A percentile compares a stretch with the other conserved stretches of the same genome.
Conservation (phyloP, 2,888 invertebrate species). For the Epicampocera succincta region DNA sequence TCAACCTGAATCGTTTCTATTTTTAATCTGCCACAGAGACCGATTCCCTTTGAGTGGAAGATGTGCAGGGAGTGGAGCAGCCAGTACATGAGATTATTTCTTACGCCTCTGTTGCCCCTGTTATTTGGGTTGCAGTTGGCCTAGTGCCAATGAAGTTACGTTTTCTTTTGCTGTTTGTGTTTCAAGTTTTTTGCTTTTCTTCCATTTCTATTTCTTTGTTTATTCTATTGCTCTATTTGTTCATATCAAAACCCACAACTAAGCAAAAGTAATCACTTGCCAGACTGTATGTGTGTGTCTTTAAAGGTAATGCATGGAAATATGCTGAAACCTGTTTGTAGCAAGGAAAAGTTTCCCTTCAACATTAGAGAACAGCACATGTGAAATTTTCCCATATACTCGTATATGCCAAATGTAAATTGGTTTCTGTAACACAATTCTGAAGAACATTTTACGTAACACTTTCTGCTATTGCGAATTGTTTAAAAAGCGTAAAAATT, state of each 20-base stretch:
- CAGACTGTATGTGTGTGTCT: not conserved
- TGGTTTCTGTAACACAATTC: conserved; percentile 4
- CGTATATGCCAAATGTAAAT: conserved; percentile 23
- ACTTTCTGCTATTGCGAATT: conserved; percentile 26
- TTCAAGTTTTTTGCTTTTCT: conserved; percentile 1
- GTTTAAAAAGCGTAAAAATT: conserved; percentile 60
- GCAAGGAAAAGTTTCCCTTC: not conserved
- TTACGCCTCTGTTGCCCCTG: conserved; percentile 60
- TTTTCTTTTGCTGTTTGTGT: not conserved
- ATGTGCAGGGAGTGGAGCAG: conserved; percentile 26
- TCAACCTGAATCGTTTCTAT: conserved; percentile 25
- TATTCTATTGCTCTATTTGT: conserved; percentile 38
- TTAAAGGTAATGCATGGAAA: conserved; percentile 20
- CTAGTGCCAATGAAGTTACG: conserved; percentile 64
- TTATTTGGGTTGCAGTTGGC: conserved; percentile 59
- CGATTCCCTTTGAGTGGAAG: conserved; percentile 29
- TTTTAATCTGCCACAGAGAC: conserved; percentile 25
- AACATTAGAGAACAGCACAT: not conserved
- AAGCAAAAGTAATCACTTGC: not conserved
- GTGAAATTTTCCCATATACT: not conserved
- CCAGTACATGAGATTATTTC: conserved; percentile 61
- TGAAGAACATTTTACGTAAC: conserved; percentile 16
- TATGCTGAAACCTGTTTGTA: conserved; percentile 32
- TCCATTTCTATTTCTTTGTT: not conserved
- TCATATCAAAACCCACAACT: conserved; percentile 27